Conservation (phyloP, 2,888 invertebrate genomes). For the Nebria brevicollis region DNA sequence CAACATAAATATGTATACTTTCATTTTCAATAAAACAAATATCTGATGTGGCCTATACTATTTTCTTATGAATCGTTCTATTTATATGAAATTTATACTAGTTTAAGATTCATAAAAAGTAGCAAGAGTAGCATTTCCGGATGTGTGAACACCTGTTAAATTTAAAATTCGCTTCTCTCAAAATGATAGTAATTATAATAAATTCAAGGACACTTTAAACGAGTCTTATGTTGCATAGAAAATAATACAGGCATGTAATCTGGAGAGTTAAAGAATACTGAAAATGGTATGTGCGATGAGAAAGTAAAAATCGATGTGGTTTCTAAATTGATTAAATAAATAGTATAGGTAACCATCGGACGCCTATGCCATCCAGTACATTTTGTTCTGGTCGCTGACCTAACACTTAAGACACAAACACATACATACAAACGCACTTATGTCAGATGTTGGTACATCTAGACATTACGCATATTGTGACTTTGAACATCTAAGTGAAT, state of each 20-base stretch:
- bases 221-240: no score
- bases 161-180: no score
- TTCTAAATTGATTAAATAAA: background rate
- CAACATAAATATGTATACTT: background rate
- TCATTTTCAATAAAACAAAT: background rate
- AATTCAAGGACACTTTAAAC: no score
- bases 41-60: no score
- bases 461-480: slow-evolving; percentile 31
- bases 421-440: slow-evolving; percentile 10
- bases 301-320: background rate
- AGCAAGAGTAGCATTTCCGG: no score
- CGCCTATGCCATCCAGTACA: slow-evolving; percentile 23
- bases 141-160: no score
- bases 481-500: background rate
- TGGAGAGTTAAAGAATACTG: background rate
- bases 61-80: no score
- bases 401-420: slow-evolving; percentile 16
- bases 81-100: no score
- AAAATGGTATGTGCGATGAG: background rate
- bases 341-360: background rate
- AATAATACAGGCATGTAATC: no score
- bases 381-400: slow-evolving; percentile 43
- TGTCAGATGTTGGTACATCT: slow-evolving; percentile 2
- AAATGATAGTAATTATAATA: no score
- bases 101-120: no score